Percentiles rank a stretch among this genome's conserved stretches.
phyloP scores from a whole-genome alignment of 2,113 vertebrate species.

The Bostrychus sinensis region DNA sequence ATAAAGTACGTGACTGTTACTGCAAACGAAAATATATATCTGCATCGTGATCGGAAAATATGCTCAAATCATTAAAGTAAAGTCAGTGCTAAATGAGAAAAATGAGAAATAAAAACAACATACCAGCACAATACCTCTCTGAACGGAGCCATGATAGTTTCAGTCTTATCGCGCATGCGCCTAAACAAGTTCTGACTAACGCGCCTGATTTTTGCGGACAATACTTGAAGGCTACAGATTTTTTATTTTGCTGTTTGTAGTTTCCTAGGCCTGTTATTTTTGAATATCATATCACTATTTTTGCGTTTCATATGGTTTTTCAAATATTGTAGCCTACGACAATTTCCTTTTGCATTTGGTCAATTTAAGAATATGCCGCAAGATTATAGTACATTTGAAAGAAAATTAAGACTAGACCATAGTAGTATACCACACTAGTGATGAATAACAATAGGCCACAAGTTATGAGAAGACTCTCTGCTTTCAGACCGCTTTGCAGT shows the following conservation, averaged over 20 bases:
- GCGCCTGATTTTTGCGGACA: not conserved
- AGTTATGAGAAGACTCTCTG: not conserved
- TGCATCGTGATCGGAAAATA: not conserved
- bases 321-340: too few species aligned
- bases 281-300: too few species aligned
- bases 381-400: too few species aligned
- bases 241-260: too few species aligned
- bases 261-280: too few species aligned
- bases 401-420: too few species aligned
- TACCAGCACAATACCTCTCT: constrained; percentile 50
- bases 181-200: fast-evolving
- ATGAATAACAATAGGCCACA: too few species aligned
- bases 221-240: too few species aligned
- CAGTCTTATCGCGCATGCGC: constrained; percentile 55
- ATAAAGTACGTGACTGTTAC: not conserved
- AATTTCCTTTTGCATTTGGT: too few species aligned
- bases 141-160: constrained; percentile 52
- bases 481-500: not conserved
- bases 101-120: constrained; percentile 30
- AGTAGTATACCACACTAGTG: too few species aligned
- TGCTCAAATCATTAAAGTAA: not conserved
- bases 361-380: too few species aligned
- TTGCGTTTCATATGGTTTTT: too few species aligned
- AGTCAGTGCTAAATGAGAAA: not conserved
- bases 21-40: not conserved